Conservation (phyloP, 1,140 invertebrate genomes). For the Pemphigus obesinymphae region DNA sequence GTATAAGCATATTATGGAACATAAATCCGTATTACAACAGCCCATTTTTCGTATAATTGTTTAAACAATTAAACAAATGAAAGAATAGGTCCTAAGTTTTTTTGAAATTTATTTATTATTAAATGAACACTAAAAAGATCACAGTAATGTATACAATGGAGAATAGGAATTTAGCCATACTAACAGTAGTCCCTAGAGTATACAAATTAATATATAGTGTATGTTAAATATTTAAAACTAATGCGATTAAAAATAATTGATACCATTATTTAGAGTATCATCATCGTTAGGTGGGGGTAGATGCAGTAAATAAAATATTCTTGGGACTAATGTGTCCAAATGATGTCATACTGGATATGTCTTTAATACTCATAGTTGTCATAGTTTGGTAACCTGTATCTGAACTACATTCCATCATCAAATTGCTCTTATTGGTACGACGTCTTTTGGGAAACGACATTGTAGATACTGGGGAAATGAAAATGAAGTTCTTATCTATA, state of each 20-base stretch:
- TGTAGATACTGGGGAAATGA: conserved; percentile 9
- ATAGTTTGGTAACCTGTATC: conserved; percentile 31
- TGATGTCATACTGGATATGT: conserved; percentile 21
- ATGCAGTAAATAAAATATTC: conserved; percentile 20
- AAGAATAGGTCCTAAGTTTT: neutral
- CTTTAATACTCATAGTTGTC: conserved; percentile 21
- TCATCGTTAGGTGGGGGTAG: conserved; percentile 19
- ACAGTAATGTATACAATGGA: neutral
- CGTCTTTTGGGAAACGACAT: conserved; percentile 29
- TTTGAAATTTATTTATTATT: neutral
- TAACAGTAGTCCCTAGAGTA: neutral
- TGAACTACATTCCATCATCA: conserved; percentile 27
- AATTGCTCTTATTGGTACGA: conserved; percentile 7
- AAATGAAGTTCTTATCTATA: conserved; percentile 8
- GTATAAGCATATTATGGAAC: neutral
- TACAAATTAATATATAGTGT: neutral
- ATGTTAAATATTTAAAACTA: neutral
- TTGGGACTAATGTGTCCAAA: conserved; percentile 22
- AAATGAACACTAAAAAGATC: neutral
- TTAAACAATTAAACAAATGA: neutral
- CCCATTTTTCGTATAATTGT: neutral
- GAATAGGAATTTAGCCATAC: neutral
- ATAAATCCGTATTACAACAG: neutral
- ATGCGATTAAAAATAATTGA: neutral
- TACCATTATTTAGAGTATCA: neutral